Percentiles rank a stretch among this genome's conserved stretches.
Evolutionary conservation across 1,140 invertebrate species (phyloP).

Genomic region (Thalassaphorura encarpata): DNA sequence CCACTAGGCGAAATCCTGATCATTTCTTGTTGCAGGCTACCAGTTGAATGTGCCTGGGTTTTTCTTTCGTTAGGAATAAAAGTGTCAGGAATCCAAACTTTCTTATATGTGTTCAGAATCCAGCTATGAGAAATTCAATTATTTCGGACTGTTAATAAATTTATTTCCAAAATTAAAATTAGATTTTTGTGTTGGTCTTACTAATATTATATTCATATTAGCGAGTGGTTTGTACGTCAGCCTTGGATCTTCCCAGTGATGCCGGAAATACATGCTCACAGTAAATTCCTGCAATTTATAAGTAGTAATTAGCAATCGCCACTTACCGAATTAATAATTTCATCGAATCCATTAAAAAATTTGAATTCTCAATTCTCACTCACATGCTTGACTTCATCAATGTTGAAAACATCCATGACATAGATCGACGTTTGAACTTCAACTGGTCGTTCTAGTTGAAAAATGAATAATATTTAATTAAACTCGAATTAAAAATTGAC

Average conservation of each 20-base stretch:
- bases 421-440: not conserved
- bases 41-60: slow-evolving; percentile 2
- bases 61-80: slow-evolving; percentile 20
- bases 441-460: not conserved
- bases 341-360: not conserved
- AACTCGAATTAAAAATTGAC: too few relatives aligned
- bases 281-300: not conserved
- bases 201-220: too few relatives aligned
- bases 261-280: not conserved
- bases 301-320: too few relatives aligned
- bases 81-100: slow-evolving; percentile 20
- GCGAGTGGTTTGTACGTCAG: not conserved
- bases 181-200: too few relatives aligned
- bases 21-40: slow-evolving; percentile 2
- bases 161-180: too few relatives aligned
- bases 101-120: not conserved
- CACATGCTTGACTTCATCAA: not conserved
- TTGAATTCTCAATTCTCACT: too few relatives aligned
- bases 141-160: too few relatives aligned
- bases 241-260: not conserved
- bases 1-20: too few relatives aligned
- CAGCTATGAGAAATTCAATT: slow-evolving; percentile 12
- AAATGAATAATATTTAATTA: too few relatives aligned
- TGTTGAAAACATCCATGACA: not conserved
- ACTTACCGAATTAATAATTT: too few relatives aligned